Conservation (phyloP, 1,140 invertebrate species). For the Pinna nobilis region DNA sequence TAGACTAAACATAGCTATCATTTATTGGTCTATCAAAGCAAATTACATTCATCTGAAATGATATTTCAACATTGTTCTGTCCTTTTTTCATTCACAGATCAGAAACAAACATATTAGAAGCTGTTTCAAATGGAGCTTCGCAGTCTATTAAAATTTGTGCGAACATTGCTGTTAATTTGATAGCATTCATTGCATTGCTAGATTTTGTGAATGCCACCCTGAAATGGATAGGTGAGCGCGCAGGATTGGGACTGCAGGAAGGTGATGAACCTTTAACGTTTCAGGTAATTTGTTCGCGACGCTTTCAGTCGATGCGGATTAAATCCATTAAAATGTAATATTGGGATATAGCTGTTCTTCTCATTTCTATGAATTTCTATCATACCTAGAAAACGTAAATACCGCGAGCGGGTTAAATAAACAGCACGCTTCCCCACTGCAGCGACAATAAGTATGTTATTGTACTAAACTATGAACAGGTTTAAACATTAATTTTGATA, state of each 20-base stretch:
- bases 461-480: too few relatives aligned
- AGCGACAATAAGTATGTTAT: too few relatives aligned
- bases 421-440: too few relatives aligned
- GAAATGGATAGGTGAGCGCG: slow-evolving; percentile 84
- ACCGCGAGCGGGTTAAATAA: too few relatives aligned
- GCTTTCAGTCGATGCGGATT: too few relatives aligned
- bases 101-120: slow-evolving; percentile 88
- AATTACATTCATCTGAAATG: too few relatives aligned
- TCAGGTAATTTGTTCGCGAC: slow-evolving; percentile 12
- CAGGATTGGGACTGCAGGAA: slow-evolving; percentile 77
- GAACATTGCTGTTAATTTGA: slow-evolving; percentile 91
- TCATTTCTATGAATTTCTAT: too few relatives aligned
- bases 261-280: slow-evolving; percentile 30
- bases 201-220: slow-evolving; percentile 88
- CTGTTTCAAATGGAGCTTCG: slow-evolving; percentile 89
- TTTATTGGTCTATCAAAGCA: too few relatives aligned
- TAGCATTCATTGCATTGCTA: slow-evolving; percentile 91
- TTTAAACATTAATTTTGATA: too few relatives aligned
- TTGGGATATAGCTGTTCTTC: too few relatives aligned
- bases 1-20: too few relatives aligned
- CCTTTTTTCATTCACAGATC: slow-evolving; percentile 78
- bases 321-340: slow-evolving; percentile 12
- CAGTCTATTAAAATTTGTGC: slow-evolving; percentile 86
- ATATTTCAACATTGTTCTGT: background rate
- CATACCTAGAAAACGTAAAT: background rate